phyloP scores from a whole-genome alignment of 2,888 invertebrate genomes.

The Leptinotarsa rubiginosa region DNA sequence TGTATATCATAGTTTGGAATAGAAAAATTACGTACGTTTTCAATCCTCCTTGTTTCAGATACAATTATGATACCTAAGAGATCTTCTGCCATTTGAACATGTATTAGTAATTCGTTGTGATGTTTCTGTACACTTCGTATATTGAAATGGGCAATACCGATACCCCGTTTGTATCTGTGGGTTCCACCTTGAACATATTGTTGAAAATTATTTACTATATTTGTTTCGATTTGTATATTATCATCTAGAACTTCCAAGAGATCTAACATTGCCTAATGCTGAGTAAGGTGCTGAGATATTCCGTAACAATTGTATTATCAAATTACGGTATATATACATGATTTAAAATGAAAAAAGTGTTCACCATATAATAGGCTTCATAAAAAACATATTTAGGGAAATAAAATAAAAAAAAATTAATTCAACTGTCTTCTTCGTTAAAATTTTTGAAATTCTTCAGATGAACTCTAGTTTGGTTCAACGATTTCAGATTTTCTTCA shows the following conservation, averaged over 20 bases:
- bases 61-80: not conserved
- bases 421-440: slow-evolving; percentile 16
- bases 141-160: slow-evolving; percentile 25
- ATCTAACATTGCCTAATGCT: slow-evolving; percentile 20
- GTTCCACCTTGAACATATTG: not conserved
- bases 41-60: slow-evolving; percentile 24
- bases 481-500: no score
- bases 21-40: slow-evolving; percentile 21
- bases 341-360: slow-evolving; percentile 4
- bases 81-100: slow-evolving; percentile 23
- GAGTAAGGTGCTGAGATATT: slow-evolving; percentile 13
- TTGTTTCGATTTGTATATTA: slow-evolving; percentile 14
- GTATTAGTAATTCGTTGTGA: slow-evolving; percentile 27
- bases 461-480: no score
- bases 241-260: slow-evolving; percentile 24
- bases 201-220: slow-evolving; percentile 18
- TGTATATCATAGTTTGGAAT: no score
- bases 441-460: no score
- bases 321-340: not conserved
- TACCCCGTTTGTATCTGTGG: slow-evolving; percentile 3
- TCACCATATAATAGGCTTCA: slow-evolving; percentile 1
- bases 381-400: not conserved
- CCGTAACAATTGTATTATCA: slow-evolving; percentile 8
- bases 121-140: slow-evolving; percentile 26
- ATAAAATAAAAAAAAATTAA: not conserved